Evolutionary conservation across 2,113 vertebrate genomes (phyloP), one percentile per base, ranked within the genome.

Genomic region (Dromas ardeola): DNA sequence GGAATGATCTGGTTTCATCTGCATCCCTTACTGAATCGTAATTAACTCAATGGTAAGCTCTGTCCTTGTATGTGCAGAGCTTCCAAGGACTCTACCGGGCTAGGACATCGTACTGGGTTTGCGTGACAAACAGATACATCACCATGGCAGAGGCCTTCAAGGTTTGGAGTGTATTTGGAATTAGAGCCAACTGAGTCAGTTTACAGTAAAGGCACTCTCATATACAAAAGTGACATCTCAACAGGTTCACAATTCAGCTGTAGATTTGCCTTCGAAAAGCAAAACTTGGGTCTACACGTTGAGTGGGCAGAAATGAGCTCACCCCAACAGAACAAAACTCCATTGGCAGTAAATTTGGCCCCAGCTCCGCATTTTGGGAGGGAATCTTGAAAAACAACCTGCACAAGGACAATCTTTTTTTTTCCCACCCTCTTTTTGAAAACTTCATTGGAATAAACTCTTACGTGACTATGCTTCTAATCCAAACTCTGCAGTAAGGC

Each of bases 321-420:
- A 78, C 19, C 34, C 53, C 71, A 84, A 72, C 53, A 90, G 71
- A 95, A 62, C 27, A 65, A 94, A 42, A 42, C 42, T 42, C 42
- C 65, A 43, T 15, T 55, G 79, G 61, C 74, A 82, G 53, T 81
- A 77, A 77, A 90, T 82, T 80, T 94, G 85, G 50, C 63, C 58
- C 49, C 58, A 45, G 52, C 20, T 89, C 72, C 87, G 34, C 49
- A 7, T 81, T 88, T 87, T 63, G 76, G 72, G 69, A 90, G 30
- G 53, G 13, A 96, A 85, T 76, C 36, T 81, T 87, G 63, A 95
- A 88, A 93, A 97, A 90, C 32, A 95, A 49, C 38, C 67, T 76
- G 36, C 47, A 89, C 34, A 29, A 67, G 40, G 27, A 66, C 8
- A 4, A 52, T 61, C 19, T n/a, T 74, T 36, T 29, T 12, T 25